Evolutionary conservation across 2,113 vertebrate species (phyloP).

Genomic region (Panthera tigris): DNA sequence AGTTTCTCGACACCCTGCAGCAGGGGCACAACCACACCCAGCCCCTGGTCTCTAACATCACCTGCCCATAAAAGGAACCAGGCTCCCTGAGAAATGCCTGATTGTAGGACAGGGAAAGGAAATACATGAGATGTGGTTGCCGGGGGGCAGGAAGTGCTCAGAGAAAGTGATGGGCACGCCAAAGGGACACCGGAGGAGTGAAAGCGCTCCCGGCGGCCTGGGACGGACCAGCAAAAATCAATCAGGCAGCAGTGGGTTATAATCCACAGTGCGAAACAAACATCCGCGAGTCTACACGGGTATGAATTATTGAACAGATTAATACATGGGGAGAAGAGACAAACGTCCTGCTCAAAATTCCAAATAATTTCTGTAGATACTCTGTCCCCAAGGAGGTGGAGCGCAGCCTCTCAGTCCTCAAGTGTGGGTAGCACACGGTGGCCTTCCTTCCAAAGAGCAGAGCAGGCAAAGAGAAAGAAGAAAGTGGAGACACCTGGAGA

Average conservation of each 20-base stretch:
- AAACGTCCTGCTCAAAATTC: background rate
- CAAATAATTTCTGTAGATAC: fast-evolving
- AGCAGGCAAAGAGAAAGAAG: background rate
- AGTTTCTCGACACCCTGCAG: background rate
- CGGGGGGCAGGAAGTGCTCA: background rate
- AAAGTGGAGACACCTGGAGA: background rate
- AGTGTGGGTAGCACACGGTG: fast-evolving
- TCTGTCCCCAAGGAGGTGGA: background rate
- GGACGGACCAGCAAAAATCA: fast-evolving
- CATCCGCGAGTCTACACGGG: fast-evolving
- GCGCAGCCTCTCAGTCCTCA: fast-evolving
- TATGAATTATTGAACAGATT: fast-evolving
- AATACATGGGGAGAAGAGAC: fast-evolving
- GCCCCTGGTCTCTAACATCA: background rate
- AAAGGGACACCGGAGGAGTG: background rate
- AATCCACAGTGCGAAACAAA: background rate
- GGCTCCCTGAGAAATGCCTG: background rate
- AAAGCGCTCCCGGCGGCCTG: background rate
- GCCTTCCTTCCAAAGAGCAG: background rate
- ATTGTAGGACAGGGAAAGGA: background rate
- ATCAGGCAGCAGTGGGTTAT: fast-evolving
- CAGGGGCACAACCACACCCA: background rate
- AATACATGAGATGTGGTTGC: fast-evolving
- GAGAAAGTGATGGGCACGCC: no score
- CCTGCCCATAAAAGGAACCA: background rate